Evolutionary conservation across 2,113 vertebrate genomes (phyloP), one percentile per base, ranked within the genome.

Genomic region (Poicephalus meyeri): DNA sequence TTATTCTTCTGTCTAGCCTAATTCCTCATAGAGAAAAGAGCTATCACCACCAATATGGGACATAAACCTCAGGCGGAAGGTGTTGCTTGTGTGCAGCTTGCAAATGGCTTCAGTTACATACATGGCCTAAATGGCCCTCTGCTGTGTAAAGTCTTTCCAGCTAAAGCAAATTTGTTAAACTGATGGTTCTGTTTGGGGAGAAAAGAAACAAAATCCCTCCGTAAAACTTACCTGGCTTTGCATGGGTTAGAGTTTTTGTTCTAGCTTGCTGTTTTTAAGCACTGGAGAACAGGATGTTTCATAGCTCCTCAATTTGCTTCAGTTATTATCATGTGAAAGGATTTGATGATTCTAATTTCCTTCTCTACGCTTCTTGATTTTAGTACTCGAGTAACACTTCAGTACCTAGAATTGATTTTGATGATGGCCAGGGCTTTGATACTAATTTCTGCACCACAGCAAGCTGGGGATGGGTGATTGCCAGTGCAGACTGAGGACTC

Each of bases 321-420:
- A 93, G 95, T 91, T 96, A 66, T 91, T 93, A 89, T 72, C 56
- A 94, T 96, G 86, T 93, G 80, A 93, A 89, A 92, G 80, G 94
- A 66, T 79, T 92, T 91, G 77, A 80, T 94, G 24, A 87, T 77
- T 92, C 80, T 91, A n/a, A 92, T 96, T 96, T 94, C 66, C 66
- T 95, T 91, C 86, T 95, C 49, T 87, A 31, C 0, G 0, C 89
- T 69, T 79, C 91, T 80, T 89, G 83, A 82, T 96, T 95, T 96
- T 94, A 87, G 69, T 84, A 70, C 56, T 85, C 11, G 84, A 87
- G 88, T 93, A 94, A 89, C 58, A 76, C 69, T 95, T 87, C 49
- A 41, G 53, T 79, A 15, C 69, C 83, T 69, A 37, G 70, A 39
- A 79, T 80, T 85, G 88, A 61, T 91, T 91, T 92, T 91, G 76